Evolutionary conservation across 2,113 vertebrate species (phyloP).

Genomic region (Upupa epops): DNA sequence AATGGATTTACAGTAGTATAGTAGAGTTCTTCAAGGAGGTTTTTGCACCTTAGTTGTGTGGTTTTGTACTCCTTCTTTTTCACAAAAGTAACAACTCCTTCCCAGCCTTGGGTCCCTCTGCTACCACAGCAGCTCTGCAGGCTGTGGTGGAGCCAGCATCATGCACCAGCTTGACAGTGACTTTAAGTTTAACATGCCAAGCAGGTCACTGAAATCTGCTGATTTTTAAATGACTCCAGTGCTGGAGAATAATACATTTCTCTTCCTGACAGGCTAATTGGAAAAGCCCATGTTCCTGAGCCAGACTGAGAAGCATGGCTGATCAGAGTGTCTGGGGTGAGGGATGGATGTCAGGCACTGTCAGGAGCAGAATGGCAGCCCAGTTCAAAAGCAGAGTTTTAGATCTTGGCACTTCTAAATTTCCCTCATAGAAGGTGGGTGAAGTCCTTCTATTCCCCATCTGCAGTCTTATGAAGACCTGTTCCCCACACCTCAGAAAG

Average conservation of each 20-base stretch:
- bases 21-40: background rate
- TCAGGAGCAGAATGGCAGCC: background rate
- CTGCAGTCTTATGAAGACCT: background rate
- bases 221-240: constrained; percentile 46
- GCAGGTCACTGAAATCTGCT: constrained; percentile 29
- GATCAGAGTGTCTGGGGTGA: background rate
- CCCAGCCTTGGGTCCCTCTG: background rate
- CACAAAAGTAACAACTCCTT: background rate
- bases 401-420: background rate
- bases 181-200: constrained; percentile 43
- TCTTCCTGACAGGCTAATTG: constrained; percentile 69
- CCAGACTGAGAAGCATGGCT: background rate
- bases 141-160: background rate
- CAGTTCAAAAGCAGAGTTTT: background rate
- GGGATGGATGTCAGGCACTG: background rate
- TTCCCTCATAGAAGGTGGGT: background rate
- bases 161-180: background rate
- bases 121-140: background rate
- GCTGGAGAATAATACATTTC: constrained; percentile 47
- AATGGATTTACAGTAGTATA: background rate
- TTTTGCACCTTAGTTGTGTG: background rate
- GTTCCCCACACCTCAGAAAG: background rate
- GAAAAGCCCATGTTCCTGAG: constrained; percentile 12
- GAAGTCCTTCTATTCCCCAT: background rate
- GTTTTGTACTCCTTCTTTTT: background rate